These are phyloP conservation scores for Nomada fucata DNA, from an alignment of 2,888 invertebrate genomes.

Conservation along the genomic window DNA sequence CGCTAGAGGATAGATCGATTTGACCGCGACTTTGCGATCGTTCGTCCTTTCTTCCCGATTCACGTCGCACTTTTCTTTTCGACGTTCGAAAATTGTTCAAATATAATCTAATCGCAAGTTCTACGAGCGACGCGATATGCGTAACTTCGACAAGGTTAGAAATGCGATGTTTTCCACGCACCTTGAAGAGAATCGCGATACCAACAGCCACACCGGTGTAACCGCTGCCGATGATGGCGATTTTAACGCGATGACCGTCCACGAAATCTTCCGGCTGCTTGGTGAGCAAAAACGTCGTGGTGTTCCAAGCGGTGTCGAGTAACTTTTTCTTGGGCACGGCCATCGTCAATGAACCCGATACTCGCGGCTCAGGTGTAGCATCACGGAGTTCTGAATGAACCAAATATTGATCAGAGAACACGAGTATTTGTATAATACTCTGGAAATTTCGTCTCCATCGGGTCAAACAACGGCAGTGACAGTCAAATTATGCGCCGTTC, in stretches of 20 bases:
- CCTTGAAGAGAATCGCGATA: slow-evolving; percentile 79
- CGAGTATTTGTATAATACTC: not conserved
- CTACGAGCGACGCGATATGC: no score
- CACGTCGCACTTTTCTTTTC: no score
- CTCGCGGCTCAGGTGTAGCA: slow-evolving; percentile 16
- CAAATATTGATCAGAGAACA: slow-evolving; percentile 3
- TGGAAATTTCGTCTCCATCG: slow-evolving; percentile 44
- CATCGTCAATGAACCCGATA: slow-evolving; percentile 59
- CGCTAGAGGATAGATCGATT: not conserved
- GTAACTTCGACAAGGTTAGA: slow-evolving; percentile 40
- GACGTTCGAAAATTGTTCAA: no score
- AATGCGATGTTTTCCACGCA: slow-evolving; percentile 48
- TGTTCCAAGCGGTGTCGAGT: slow-evolving; percentile 66
- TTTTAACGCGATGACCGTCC: slow-evolving; percentile 76
- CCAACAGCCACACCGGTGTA: slow-evolving; percentile 77
- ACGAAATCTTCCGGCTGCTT: slow-evolving; percentile 73
- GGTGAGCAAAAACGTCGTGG: slow-evolving; percentile 75
- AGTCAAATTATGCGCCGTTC: slow-evolving; percentile 24
- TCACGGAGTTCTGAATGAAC: slow-evolving; percentile 25
- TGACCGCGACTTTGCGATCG: not conserved
- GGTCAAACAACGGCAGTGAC: slow-evolving; percentile 22
- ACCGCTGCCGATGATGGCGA: slow-evolving; percentile 78
- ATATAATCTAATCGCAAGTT: no score
- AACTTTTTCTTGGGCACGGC: slow-evolving; percentile 60
- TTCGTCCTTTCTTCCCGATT: not conserved